Conservation (phyloP, 2,888 invertebrate species). For the Nomada fabriciana region DNA sequence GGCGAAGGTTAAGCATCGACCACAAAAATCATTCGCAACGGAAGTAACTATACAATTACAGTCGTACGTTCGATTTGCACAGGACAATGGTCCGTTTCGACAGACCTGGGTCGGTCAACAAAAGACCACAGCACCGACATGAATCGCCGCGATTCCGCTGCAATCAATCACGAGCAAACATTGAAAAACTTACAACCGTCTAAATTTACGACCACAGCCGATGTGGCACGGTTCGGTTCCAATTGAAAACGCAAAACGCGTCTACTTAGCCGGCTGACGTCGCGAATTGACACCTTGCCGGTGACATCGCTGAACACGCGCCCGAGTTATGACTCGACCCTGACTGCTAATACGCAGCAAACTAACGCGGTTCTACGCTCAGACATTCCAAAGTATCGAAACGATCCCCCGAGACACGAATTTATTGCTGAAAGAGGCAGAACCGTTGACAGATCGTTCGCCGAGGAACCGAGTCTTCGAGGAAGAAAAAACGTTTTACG, state of each 20-base stretch:
- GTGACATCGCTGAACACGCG: neutral
- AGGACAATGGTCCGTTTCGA: neutral
- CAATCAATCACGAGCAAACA: neutral
- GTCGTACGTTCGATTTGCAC: slow-evolving; percentile 6
- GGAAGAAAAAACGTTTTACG: slow-evolving; percentile 24
- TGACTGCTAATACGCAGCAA: slow-evolving; percentile 65
- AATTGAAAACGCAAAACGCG: slow-evolving; percentile 11
- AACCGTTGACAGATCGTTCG: neutral
- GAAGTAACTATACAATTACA: neutral
- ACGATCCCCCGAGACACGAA: neutral
- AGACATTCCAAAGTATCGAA: neutral
- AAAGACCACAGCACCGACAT: neutral
- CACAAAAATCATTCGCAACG: neutral
- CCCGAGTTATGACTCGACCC: slow-evolving; percentile 14
- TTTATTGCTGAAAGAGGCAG: neutral
- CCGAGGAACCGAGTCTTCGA: slow-evolving; percentile 23
- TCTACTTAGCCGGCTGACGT: neutral
- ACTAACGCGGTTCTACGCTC: slow-evolving; percentile 1
- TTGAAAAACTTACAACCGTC: slow-evolving; percentile 18
- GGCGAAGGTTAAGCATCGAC: neutral
- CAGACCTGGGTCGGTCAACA: slow-evolving; percentile 1
- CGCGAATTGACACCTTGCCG: neutral
- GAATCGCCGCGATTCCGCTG: slow-evolving; percentile 19
- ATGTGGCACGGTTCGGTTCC: neutral
- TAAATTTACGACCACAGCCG: slow-evolving; percentile 14